Conservation (phyloP, 2,797 vertebrate genomes). For the Adrianichthys oophorus region DNA sequence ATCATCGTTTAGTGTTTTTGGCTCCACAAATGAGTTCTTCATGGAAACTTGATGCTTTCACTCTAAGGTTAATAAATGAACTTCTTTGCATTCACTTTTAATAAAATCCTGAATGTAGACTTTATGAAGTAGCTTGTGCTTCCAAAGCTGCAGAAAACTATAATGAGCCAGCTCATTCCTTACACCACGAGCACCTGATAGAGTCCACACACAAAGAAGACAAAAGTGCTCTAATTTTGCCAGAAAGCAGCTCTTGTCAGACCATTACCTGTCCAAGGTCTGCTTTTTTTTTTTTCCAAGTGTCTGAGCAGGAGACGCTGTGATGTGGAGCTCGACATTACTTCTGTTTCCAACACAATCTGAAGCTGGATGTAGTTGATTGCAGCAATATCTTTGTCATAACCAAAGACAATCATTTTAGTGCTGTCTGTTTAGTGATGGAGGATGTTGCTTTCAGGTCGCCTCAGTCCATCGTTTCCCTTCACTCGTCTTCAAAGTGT, state of each 20-base stretch:
- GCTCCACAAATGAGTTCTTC: too few species aligned
- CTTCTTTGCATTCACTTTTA: conserved; percentile 34
- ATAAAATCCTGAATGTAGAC: conserved; percentile 27
- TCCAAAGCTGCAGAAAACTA: conserved; percentile 38
- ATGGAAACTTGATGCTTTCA: conserved; percentile 23
- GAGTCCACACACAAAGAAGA: conserved; percentile 39
- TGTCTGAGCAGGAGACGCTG: neutral
- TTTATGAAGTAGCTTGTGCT: conserved; percentile 38
- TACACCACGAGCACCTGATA: conserved; percentile 22
- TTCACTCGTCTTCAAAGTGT: conserved; percentile 32
- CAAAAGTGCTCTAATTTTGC: conserved; percentile 24
- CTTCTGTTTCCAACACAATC: conserved; percentile 55
- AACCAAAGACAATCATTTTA: conserved; percentile 76
- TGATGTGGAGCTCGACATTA: conserved; percentile 33
- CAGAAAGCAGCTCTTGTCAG: conserved; percentile 25
- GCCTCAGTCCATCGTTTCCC: conserved; percentile 34
- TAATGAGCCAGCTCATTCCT: conserved; percentile 21
- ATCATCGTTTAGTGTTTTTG: too few species aligned
- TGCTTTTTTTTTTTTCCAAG: too few species aligned
- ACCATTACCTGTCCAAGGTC: conserved; percentile 8
- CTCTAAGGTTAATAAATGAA: conserved; percentile 38
- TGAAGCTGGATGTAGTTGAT: conserved; percentile 45
- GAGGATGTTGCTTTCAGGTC: conserved; percentile 50
- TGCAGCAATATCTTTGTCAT: conserved; percentile 74
- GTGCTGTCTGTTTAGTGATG: conserved; percentile 54